Base-by-base conservation (phyloP, 2,797 vertebrate genomes). In the Phrynocephalus forsythii region DNA sequence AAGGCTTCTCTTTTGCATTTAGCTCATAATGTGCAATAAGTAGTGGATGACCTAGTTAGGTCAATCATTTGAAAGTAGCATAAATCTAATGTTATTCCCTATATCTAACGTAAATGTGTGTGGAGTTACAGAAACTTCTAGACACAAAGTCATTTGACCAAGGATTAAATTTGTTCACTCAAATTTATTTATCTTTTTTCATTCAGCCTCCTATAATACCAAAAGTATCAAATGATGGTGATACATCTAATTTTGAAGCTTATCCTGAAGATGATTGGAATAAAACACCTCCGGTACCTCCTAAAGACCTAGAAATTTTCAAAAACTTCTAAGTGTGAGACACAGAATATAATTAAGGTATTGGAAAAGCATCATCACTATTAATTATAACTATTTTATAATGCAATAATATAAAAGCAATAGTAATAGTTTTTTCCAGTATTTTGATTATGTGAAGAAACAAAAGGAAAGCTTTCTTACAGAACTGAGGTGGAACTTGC, bases 231-330 rank as follows among this genome's bases (percentile, higher is more conserved):
- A 97, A 98, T 0, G 98, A 99, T 15, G 99, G 99, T 0, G 99
- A 99, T 94, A 99, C 98, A 0, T 99, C 99, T 16, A 99, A 99
- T 97, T 99, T 99, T 52, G 99, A 99, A 66, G 96, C 98, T 2
- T 99, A 99, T 89, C 98, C 99, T 0, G 98, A 99, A 85, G 98
- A 97, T 2, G 98, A 99, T 87, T 99, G 98, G 98, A 98, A 98
- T 90, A 97, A 98, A 63, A 97, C 95, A 0, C 95, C 97, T 0
- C 95, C 98, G 0, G 98, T 98, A 89, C 94, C 98, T 2, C 96
- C 96, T 67, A 98, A 98, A 93, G 99, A 99, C 87, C 90, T 99
- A 72, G 99, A 99, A 93, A 96, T 98, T 93, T 99, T 99, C 94
- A 98, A 98, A 95, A 98, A 98, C 93, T 99, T 99, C 95, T 99